A percentile compares a stretch with the other conserved stretches of the same genome.
Conservation (phyloP, 2,797 vertebrate species). For the Trachurus trachurus region DNA sequence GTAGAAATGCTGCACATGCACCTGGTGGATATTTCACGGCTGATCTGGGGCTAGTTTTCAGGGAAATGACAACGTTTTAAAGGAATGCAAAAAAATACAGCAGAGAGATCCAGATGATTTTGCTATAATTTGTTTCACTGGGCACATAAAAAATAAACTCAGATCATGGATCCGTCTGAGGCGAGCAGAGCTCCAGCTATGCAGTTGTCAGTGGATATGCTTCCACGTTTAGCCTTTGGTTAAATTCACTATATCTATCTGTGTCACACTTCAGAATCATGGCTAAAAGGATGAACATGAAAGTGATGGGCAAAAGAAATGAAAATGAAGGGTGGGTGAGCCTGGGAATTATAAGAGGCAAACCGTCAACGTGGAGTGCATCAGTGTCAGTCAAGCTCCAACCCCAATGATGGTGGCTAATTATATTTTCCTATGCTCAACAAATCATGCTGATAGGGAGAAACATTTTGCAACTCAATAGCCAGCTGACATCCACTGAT, state of each 20-base stretch:
- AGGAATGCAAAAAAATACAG: slow-evolving; percentile 8
- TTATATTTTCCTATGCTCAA: slow-evolving; percentile 77
- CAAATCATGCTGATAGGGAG: slow-evolving; percentile 72
- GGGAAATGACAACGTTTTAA: slow-evolving; percentile 13
- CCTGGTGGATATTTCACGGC: slow-evolving; percentile 21
- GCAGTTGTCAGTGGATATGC: slow-evolving; percentile 47
- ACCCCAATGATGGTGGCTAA: slow-evolving; percentile 73
- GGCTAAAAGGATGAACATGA: slow-evolving; percentile 60
- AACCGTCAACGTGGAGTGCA: slow-evolving; percentile 62
- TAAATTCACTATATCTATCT: slow-evolving; percentile 55
- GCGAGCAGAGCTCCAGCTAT: slow-evolving; percentile 27
- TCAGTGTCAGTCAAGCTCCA: slow-evolving; percentile 73
- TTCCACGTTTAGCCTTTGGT: slow-evolving; percentile 55
- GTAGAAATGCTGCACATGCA: background rate
- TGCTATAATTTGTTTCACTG: slow-evolving; percentile 25
- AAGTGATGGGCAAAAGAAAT: slow-evolving; percentile 64
- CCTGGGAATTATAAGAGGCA: slow-evolving; percentile 58
- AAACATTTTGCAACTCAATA: slow-evolving; percentile 77
- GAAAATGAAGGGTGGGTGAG: slow-evolving; percentile 58
- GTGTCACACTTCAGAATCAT: slow-evolving; percentile 51
- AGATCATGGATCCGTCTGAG: slow-evolving; percentile 42
- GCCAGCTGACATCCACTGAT: slow-evolving; percentile 74
- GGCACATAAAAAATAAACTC: slow-evolving; percentile 40
- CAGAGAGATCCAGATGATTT: slow-evolving; percentile 15
- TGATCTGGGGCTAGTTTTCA: slow-evolving; percentile 20